Evolutionary conservation across 2,888 invertebrate species (phyloP).

Genomic region (Acanthosoma haemorrhoidale): DNA sequence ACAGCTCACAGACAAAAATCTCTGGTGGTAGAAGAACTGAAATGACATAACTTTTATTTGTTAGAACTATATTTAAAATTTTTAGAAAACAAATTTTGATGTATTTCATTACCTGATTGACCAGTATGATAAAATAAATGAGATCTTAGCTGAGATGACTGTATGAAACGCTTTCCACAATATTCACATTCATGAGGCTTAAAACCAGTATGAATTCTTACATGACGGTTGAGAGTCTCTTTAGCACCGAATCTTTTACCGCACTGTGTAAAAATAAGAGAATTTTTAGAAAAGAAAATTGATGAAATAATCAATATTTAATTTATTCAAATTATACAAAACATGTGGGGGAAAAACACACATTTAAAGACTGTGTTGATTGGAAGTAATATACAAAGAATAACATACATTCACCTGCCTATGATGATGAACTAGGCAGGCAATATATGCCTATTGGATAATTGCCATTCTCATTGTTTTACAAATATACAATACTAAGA

Average conservation of each 20-base stretch:
- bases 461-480: too few relatives aligned
- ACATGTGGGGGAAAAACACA: too few relatives aligned
- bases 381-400: too few relatives aligned
- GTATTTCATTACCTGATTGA: constrained; percentile 35
- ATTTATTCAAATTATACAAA: too few relatives aligned
- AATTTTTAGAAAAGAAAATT: neutral
- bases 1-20: constrained; percentile 60
- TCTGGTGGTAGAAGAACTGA: constrained; percentile 30
- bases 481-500: too few relatives aligned
- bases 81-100: neutral
- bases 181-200: constrained; percentile 56
- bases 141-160: constrained; percentile 69
- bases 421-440: too few relatives aligned
- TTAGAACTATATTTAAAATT: neutral
- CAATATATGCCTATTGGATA: too few relatives aligned
- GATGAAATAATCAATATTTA: too few relatives aligned
- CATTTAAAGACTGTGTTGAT: too few relatives aligned
- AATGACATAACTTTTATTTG: neutral
- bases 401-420: too few relatives aligned
- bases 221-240: constrained; percentile 73
- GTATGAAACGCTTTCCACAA: constrained; percentile 78
- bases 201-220: constrained; percentile 59
- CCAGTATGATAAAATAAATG: constrained; percentile 71
- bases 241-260: constrained; percentile 71
- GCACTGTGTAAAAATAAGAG: constrained; percentile 54